Evolutionary conservation across 2,113 vertebrate genomes (phyloP), one percentile per base, ranked within the genome.

Genomic region (Ailurus styani): DNA sequence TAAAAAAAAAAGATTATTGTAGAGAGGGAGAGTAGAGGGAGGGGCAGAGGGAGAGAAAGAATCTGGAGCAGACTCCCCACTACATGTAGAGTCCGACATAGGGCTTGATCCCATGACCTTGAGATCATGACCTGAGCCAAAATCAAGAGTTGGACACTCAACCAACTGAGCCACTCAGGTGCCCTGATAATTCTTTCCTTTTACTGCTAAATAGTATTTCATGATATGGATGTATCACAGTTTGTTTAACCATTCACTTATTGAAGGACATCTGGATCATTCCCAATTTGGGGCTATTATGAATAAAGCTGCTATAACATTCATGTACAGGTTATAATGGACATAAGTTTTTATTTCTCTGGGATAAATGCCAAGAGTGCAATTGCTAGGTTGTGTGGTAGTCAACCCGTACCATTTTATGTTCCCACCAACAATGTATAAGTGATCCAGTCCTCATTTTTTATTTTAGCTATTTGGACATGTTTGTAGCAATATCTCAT

Each of bases 251-350:
- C 50, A 68, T 34, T 75, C 52, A 87, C 18, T 29, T 37, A 13
- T 40, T 83, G 75, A 90, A 96, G 52, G 52, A 87, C 17, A 90
- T 55, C 23, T 93, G 60, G 40, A 83, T 34, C 37, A 72, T 73
- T 96, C 83, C 94, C 50, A 87, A 6, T 34, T 87, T 97, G 55
- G 95, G 34, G 6, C 64, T 96, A 66, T 78, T 87, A 77, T 60
- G 37, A 95, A 93, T 73, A 96, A 79, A n/a, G 7, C 54, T 95
- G 64, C 34, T 86, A 13, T 70, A 81, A 75, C 52, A 93, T 93
- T 93, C 31, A 64, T 37, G n/a, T 62, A 72, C 55, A 72, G 7
- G 60, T 83, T 78, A 90, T 93, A 23, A 62, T 95, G 37, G 54
- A 70, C 70, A 45, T 55, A 29, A n/a, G 17, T 52, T 72, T 79